These are phyloP conservation scores for Prochilodus magdalenae DNA, from an alignment of 2,113 vertebrate genomes.

Conservation along the genomic window DNA sequence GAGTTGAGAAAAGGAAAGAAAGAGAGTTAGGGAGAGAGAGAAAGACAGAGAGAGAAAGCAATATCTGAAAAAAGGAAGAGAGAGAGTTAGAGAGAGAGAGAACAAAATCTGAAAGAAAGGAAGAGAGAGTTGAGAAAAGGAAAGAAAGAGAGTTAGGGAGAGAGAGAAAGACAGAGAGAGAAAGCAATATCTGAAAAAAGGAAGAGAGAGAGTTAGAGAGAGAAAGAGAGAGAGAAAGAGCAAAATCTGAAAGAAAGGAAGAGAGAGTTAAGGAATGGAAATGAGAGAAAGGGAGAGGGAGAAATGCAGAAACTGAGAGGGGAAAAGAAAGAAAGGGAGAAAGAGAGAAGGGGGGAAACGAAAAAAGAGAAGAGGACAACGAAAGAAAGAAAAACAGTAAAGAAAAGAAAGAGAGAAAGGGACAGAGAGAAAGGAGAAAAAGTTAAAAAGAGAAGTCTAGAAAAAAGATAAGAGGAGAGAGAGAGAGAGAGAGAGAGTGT, in stretches of 20 bases:
- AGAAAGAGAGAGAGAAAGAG: background rate
- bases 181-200: background rate
- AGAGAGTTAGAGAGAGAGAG: background rate
- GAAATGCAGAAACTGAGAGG: too few relatives aligned
- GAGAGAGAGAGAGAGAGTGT: too few relatives aligned
- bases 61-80: too few relatives aligned
- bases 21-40: background rate
- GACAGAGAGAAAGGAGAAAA: too few relatives aligned
- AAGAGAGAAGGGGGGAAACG: too few relatives aligned
- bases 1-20: background rate
- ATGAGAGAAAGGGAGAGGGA: background rate
- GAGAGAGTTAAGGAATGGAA: background rate
- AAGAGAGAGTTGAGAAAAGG: background rate
- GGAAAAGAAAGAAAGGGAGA: too few relatives aligned
- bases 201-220: background rate
- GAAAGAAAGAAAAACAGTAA: too few relatives aligned
- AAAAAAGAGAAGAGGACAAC: too few relatives aligned
- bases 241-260: background rate
- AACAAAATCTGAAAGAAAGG: background rate
- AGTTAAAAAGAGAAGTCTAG: too few relatives aligned
- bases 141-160: background rate
- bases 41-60: too few relatives aligned
- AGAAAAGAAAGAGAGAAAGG: too few relatives aligned
- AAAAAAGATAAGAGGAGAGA: too few relatives aligned
- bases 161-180: background rate